phyloP scores from a whole-genome alignment of 1,140 invertebrate genomes.

The Metaphire vulgaris region DNA sequence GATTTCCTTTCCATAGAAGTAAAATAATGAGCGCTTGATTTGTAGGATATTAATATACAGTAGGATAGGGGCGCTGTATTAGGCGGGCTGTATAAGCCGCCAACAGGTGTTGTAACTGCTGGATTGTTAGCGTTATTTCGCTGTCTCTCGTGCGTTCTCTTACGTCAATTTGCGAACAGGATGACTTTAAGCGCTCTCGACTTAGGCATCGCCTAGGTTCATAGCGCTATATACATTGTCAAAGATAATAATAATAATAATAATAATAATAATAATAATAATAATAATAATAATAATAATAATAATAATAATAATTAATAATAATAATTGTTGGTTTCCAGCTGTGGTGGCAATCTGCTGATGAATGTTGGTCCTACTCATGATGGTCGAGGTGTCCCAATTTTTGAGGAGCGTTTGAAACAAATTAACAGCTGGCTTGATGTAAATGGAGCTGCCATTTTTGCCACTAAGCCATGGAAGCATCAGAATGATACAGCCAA shows the following conservation, averaged over 20 bases:
- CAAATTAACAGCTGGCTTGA: conserved; percentile 64
- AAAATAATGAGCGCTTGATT: no score
- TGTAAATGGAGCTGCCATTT: conserved; percentile 79
- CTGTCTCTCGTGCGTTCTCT: no score
- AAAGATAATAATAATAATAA: neutral
- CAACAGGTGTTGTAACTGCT: no score
- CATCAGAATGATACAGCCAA: conserved; percentile 70
- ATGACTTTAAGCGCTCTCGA: neutral
- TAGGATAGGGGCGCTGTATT: no score
- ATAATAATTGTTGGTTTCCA: conserved; percentile 37
- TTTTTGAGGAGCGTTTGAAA: conserved; percentile 75
- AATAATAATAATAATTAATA: neutral
- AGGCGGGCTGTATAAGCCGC: no score
- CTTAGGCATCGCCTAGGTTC: neutral
- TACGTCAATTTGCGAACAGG: neutral
- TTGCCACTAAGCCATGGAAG: conserved; percentile 62
- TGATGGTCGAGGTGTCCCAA: conserved; percentile 73
- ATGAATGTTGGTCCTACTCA: conserved; percentile 82
- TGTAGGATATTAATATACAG: no score
- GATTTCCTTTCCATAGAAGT: no score
- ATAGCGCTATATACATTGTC: neutral
- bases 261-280: neutral
- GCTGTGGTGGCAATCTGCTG: conserved; percentile 75
- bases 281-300: neutral
- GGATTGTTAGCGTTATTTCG: no score